Evolutionary conservation across 1,140 invertebrate genomes (phyloP).

Genomic region (Rhysida immarginata): DNA sequence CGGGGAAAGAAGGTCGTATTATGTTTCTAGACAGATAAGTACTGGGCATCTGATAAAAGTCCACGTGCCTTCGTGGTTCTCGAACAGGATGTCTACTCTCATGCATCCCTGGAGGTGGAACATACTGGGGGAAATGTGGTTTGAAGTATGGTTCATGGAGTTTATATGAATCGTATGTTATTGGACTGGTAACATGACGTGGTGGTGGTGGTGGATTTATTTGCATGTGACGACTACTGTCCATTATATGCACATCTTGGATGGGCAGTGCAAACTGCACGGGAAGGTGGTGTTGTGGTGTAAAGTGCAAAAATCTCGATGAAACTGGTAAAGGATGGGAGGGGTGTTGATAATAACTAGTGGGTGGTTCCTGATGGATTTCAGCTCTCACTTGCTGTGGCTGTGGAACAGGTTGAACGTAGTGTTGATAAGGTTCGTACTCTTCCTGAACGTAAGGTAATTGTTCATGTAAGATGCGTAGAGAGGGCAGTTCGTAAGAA

Average conservation of each 20-base stretch:
- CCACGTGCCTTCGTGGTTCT: constrained; percentile 13
- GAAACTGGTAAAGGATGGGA: constrained; percentile 7
- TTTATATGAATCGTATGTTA: neutral
- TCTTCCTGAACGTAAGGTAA: constrained; percentile 22
- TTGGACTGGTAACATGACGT: neutral
- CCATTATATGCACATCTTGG: neutral
- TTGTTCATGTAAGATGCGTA: constrained; percentile 58
- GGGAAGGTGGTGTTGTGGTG: neutral
- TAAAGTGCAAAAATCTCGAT: neutral
- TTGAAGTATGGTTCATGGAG: neutral
- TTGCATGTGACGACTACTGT: neutral
- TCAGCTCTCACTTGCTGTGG: constrained; percentile 21
- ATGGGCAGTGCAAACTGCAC: neutral
- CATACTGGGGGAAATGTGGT: neutral
- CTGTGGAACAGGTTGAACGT: constrained; percentile 9
- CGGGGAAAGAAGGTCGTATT: neutral
- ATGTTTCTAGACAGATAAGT: neutral
- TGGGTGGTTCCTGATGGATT: constrained; percentile 21
- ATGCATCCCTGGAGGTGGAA: constrained; percentile 16
- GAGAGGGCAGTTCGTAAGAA: constrained; percentile 46
- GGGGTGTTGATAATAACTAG: constrained; percentile 1
- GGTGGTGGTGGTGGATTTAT: neutral
- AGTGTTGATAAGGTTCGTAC: constrained; percentile 5
- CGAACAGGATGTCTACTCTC: constrained; percentile 15
- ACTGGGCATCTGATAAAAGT: neutral